phyloP scores from a whole-genome alignment of 2,888 invertebrate species.

The Cactoblastis cactorum region DNA sequence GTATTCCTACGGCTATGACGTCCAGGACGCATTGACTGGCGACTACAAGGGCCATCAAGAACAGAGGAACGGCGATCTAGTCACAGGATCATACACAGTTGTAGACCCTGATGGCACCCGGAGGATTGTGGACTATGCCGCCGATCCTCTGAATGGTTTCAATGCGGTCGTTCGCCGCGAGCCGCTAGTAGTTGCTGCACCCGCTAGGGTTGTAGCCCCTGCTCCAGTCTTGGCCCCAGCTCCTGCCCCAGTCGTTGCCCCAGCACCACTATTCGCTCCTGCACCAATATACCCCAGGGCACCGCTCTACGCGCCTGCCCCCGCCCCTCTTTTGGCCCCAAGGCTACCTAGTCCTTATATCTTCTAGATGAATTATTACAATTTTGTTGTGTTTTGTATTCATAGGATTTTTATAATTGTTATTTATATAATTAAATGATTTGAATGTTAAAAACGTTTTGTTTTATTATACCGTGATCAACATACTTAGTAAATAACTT shows the following conservation, averaged over 20 bases:
- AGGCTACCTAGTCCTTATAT: slow-evolving; percentile 59
- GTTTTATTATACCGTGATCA: slow-evolving; percentile 14
- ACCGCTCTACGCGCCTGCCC: slow-evolving; percentile 35
- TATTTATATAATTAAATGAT: slow-evolving; percentile 64
- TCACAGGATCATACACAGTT: slow-evolving; percentile 77
- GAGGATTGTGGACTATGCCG: slow-evolving; percentile 77
- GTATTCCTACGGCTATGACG: slow-evolving; percentile 79
- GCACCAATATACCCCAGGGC: slow-evolving; percentile 38
- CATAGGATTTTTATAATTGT: slow-evolving; percentile 57
- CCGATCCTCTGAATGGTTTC: slow-evolving; percentile 77
- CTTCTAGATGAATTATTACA: slow-evolving; percentile 71
- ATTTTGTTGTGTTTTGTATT: slow-evolving; percentile 61
- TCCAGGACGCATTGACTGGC: slow-evolving; percentile 78
- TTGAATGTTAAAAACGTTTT: slow-evolving; percentile 28
- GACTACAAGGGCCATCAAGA: slow-evolving; percentile 80
- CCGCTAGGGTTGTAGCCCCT: slow-evolving; percentile 40
- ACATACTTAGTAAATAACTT: slow-evolving; percentile 16
- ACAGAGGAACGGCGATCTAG: slow-evolving; percentile 76
- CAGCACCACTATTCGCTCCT: slow-evolving; percentile 40
- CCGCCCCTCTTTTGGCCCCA: slow-evolving; percentile 30
- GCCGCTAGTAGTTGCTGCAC: slow-evolving; percentile 54
- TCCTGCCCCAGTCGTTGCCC: slow-evolving; percentile 45
- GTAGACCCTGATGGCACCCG: slow-evolving; percentile 78
- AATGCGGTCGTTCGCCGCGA: slow-evolving; percentile 79
- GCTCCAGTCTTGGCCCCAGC: slow-evolving; percentile 37